These are phyloP conservation scores for Glaucopsyche alexis DNA, from an alignment of 2,888 invertebrate genomes.

Conservation along the genomic window DNA sequence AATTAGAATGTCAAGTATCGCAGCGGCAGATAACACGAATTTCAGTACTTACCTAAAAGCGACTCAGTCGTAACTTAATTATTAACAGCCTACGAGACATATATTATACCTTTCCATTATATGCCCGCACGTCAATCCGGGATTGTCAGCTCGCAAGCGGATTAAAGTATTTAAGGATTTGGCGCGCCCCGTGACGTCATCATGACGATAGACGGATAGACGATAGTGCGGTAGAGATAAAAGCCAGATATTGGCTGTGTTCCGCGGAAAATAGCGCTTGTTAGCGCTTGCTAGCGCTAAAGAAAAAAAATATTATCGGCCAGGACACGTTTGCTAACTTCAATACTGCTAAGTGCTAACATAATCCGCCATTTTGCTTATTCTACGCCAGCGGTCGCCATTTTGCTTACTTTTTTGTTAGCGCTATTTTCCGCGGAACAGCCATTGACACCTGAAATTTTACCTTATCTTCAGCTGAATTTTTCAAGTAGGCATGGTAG, in stretches of 20 bases:
- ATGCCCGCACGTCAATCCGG: conserved; percentile 11
- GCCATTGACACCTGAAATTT: background rate
- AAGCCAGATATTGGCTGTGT: conserved; percentile 7
- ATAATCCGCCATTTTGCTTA: too few species aligned
- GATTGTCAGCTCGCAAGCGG: conserved; percentile 11
- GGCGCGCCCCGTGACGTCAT: conserved; percentile 14
- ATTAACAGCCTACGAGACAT: conserved; percentile 2
- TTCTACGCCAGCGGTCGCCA: too few species aligned
- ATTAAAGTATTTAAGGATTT: conserved; percentile 6
- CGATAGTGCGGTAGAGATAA: background rate
- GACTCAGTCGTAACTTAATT: background rate
- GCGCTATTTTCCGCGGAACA: too few species aligned
- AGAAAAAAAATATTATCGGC: too few species aligned
- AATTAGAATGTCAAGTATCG: background rate
- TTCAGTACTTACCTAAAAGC: background rate
- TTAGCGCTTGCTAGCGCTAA: too few species aligned
- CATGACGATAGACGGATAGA: conserved; percentile 9
- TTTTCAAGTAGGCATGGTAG: background rate
- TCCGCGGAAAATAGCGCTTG: too few species aligned
- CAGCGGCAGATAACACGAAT: background rate
- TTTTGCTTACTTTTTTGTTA: too few species aligned
- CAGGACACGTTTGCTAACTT: too few species aligned
- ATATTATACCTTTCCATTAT: conserved; percentile 4
- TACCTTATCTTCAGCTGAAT: background rate
- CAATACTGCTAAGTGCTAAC: too few species aligned